Percentiles rank a stretch among this genome's conserved stretches.
Conservation (phyloP, 2,888 invertebrate species). For the Helleia helle region DNA sequence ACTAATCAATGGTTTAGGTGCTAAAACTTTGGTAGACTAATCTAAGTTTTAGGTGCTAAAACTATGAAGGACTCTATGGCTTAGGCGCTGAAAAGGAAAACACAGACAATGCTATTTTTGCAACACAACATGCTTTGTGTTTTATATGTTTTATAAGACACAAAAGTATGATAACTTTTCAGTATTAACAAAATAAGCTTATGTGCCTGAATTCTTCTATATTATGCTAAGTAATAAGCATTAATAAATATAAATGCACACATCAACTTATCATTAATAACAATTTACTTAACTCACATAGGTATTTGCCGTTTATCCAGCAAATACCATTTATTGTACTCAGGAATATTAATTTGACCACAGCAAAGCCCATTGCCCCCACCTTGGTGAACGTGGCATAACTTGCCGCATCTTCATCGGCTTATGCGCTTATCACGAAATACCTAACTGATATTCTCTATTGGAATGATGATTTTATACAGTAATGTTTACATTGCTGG, state of each 20-base stretch:
- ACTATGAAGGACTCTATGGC: too few relatives aligned
- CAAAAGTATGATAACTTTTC: too few relatives aligned
- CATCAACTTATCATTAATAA: neutral
- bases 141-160: too few relatives aligned
- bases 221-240: too few relatives aligned
- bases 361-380: slow-evolving; percentile 15
- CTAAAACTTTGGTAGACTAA: too few relatives aligned
- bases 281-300: neutral
- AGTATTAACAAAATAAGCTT: too few relatives aligned
- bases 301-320: neutral
- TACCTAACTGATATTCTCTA: neutral
- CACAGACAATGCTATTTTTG: too few relatives aligned
- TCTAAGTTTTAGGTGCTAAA: too few relatives aligned
- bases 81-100: too few relatives aligned
- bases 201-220: too few relatives aligned
- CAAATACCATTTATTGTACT: slow-evolving; percentile 4
- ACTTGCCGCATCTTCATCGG: slow-evolving; percentile 17
- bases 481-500: slow-evolving; percentile 3
- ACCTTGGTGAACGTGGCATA: slow-evolving; percentile 17
- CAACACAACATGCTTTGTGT: too few relatives aligned
- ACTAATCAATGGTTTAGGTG: too few relatives aligned
- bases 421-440: slow-evolving; percentile 16
- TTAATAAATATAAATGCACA: neutral
- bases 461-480: neutral
- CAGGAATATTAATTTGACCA: slow-evolving; percentile 14